These are phyloP conservation scores for Phyto melanocephala DNA, from an alignment of 2,888 invertebrate species.

Conservation along the genomic window DNA sequence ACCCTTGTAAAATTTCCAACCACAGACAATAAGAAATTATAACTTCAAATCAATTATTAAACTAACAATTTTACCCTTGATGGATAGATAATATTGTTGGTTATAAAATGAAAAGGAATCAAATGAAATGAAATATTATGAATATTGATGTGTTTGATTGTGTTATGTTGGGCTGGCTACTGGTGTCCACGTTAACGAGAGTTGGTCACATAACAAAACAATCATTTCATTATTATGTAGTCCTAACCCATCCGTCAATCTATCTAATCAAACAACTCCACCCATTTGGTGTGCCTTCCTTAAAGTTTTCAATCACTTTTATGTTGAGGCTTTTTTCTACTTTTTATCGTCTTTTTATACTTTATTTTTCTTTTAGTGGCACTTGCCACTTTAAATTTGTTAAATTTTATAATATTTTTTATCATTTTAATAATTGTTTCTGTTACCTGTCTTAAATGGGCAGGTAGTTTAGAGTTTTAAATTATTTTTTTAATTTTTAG, in stretches of 20 bases:
- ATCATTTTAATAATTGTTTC: slow-evolving; percentile 59
- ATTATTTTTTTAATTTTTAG: slow-evolving; percentile 56
- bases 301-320: slow-evolving; percentile 66
- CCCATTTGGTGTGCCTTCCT: slow-evolving; percentile 68
- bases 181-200: slow-evolving; percentile 9
- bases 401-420: slow-evolving; percentile 56
- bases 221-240: background rate
- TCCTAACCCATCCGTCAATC: background rate
- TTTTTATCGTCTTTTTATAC: background rate
- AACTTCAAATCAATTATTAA: slow-evolving; percentile 41
- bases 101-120: slow-evolving; percentile 66
- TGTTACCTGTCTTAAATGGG: slow-evolving; percentile 55
- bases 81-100: slow-evolving; percentile 26
- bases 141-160: slow-evolving; percentile 47
- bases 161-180: background rate
- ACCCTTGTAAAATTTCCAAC: background rate
- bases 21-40: slow-evolving; percentile 4
- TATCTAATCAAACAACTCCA: slow-evolving; percentile 42
- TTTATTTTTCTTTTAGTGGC: slow-evolving; percentile 7
- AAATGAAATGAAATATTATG: slow-evolving; percentile 26
- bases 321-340: background rate
- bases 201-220: slow-evolving; percentile 26
- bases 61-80: slow-evolving; percentile 41
- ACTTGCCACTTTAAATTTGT: slow-evolving; percentile 14
- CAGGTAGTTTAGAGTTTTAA: slow-evolving; percentile 71